These are phyloP conservation scores for Cepaea hortensis DNA, from an alignment of 2,888 invertebrate species.

Conservation along the genomic window DNA sequence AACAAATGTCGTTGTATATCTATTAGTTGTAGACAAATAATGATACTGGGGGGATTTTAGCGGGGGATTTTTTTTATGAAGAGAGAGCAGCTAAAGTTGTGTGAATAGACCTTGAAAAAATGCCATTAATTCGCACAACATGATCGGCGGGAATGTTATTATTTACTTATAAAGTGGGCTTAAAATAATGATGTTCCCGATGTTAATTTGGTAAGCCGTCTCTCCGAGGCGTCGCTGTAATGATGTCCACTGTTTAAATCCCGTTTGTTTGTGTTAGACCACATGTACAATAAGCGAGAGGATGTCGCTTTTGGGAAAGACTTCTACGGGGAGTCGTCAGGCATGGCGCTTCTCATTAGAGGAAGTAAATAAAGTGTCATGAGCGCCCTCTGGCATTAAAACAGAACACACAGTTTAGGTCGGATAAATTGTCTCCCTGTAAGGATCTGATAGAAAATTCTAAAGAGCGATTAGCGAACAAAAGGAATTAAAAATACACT, in stretches of 20 bases:
- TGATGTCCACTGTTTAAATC: slow-evolving; percentile 38
- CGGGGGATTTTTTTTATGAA: not conserved
- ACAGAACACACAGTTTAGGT: slow-evolving; percentile 28
- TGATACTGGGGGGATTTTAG: slow-evolving; percentile 5
- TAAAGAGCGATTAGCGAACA: slow-evolving; percentile 20
- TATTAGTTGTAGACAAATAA: slow-evolving; percentile 45
- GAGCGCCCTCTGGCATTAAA: slow-evolving; percentile 4
- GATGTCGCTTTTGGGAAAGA: not conserved
- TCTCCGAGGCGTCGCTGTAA: slow-evolving; percentile 38
- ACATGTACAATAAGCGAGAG: slow-evolving; percentile 21
- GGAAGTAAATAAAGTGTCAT: slow-evolving; percentile 31
- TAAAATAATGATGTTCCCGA: slow-evolving; percentile 31
- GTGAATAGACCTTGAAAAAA: slow-evolving; percentile 11
- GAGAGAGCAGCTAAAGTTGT: not conserved
- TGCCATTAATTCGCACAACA: slow-evolving; percentile 22
- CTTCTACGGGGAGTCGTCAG: not conserved
- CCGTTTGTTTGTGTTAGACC: slow-evolving; percentile 29
- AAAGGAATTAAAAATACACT: not conserved
- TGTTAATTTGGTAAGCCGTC: slow-evolving; percentile 29
- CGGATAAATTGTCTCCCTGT: slow-evolving; percentile 21
- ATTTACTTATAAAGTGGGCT: slow-evolving; percentile 32
- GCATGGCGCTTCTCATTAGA: slow-evolving; percentile 39
- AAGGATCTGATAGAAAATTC: not conserved
- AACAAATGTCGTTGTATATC: slow-evolving; percentile 42
- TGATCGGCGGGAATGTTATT: slow-evolving; percentile 27